These are phyloP conservation scores for Plagiodera versicolora DNA, from an alignment of 2,888 invertebrate genomes.

Conservation along the genomic window DNA sequence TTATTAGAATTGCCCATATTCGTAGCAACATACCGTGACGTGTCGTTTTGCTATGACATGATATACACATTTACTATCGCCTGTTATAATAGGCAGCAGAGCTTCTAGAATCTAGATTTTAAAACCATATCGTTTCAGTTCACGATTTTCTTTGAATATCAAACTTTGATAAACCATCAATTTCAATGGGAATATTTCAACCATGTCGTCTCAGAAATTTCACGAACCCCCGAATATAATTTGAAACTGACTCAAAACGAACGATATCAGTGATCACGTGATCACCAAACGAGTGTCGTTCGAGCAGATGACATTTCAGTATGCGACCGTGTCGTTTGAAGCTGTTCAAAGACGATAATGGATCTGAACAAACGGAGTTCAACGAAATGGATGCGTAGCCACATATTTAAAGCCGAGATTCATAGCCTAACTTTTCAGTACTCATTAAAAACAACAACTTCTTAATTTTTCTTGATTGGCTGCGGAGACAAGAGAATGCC, in stretches of 20 bases:
- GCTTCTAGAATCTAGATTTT: constrained; percentile 23
- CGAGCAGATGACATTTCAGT: no score
- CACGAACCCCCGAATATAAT: no score
- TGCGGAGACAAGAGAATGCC: constrained; percentile 22
- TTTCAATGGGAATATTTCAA: no score
- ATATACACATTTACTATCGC: constrained; percentile 28
- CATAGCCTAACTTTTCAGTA: background rate
- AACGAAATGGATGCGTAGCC: background rate
- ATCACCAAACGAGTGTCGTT: no score
- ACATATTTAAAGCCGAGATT: background rate
- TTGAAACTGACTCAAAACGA: no score
- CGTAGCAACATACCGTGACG: constrained; percentile 21
- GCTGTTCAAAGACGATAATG: background rate
- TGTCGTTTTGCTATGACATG: constrained; percentile 24
- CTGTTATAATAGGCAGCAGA: constrained; percentile 23
- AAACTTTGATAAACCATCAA: no score
- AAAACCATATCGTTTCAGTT: constrained; percentile 15
- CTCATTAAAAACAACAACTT: constrained; percentile 15
- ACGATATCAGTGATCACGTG: no score
- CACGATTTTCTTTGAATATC: no score
- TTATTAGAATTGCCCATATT: constrained; percentile 28
- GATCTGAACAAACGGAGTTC: background rate
- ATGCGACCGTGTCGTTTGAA: background rate
- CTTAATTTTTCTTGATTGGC: constrained; percentile 15
- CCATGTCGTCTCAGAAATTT: no score